A percentile compares a stretch with the other conserved stretches of the same genome.
Conservation (phyloP, 2,888 invertebrate species). For the Leptopilina drosophilae region DNA sequence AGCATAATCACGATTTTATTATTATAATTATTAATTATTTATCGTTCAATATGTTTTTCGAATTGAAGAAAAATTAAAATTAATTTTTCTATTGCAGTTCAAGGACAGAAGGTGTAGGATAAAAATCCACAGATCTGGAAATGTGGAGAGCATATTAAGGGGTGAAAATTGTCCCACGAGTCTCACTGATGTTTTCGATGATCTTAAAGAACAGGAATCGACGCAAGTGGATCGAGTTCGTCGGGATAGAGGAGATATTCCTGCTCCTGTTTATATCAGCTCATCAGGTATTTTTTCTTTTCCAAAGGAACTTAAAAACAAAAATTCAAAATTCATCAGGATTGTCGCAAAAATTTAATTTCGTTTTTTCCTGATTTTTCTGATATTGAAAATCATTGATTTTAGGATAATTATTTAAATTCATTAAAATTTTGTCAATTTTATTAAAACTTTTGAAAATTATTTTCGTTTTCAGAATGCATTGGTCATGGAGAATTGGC, state of each 20-base stretch:
- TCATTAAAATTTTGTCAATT: too few relatives aligned
- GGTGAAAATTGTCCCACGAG: conserved; percentile 69
- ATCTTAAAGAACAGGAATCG: conserved; percentile 66
- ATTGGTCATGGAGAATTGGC: conserved; percentile 15
- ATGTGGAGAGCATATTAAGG: conserved; percentile 67
- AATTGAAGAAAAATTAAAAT: too few relatives aligned
- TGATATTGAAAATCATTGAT: too few relatives aligned
- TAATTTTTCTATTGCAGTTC: conserved; percentile 60
- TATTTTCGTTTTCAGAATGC: conserved; percentile 5
- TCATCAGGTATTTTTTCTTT: neutral
- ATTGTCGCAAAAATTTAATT: too few relatives aligned
- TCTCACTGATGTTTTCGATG: conserved; percentile 64
- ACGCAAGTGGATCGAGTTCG: conserved; percentile 67
- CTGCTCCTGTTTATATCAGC: conserved; percentile 40
- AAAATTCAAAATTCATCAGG: too few relatives aligned
- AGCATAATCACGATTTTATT: too few relatives aligned
- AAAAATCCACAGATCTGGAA: conserved; percentile 68
- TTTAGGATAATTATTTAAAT: too few relatives aligned
- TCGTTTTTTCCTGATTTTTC: too few relatives aligned
- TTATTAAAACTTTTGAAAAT: neutral
- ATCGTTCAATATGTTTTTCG: too few relatives aligned
- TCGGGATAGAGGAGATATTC: conserved; percentile 81
- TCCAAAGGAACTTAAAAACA: neutral
- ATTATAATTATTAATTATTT: too few relatives aligned
- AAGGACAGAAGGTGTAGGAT: conserved; percentile 69